These are phyloP conservation scores for Sweltsa coloradensis DNA, from an alignment of 1,140 invertebrate species.

Conservation along the genomic window DNA sequence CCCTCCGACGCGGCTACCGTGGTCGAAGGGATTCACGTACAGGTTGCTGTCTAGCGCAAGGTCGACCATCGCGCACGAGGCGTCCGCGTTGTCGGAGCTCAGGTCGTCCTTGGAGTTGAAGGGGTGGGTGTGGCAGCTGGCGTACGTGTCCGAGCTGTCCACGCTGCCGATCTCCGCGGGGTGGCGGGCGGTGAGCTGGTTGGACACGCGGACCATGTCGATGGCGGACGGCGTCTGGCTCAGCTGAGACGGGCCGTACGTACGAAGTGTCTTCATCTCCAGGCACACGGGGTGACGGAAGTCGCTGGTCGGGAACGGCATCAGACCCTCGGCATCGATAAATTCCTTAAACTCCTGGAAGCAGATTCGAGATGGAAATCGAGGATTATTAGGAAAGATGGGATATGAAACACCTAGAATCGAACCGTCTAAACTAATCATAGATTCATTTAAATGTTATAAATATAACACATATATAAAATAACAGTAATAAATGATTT, in stretches of 20 bases:
- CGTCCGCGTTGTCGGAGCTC: conserved; percentile 9
- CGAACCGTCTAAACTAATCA: too few species aligned
- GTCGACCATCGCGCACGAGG: conserved; percentile 11
- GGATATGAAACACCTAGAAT: too few species aligned
- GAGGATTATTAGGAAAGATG: not conserved
- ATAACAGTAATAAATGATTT: not conserved
- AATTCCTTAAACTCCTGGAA: conserved; percentile 76
- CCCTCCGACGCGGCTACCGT: conserved; percentile 28
- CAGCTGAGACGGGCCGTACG: conserved; percentile 17
- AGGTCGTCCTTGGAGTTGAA: conserved; percentile 50
- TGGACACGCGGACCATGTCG: conserved; percentile 35
- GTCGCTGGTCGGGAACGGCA: conserved; percentile 69
- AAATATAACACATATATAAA: too few species aligned
- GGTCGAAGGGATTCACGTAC: conserved; percentile 81
- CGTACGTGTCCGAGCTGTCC: conserved; percentile 84
- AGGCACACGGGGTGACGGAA: conserved; percentile 64
- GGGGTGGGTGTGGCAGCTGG: conserved; percentile 89
- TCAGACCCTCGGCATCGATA: conserved; percentile 73
- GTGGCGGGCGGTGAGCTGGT: not conserved
- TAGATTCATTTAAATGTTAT: too few species aligned
- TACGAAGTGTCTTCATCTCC: conserved; percentile 55
- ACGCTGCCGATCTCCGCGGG: conserved; percentile 53
- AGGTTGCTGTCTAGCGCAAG: conserved; percentile 56
- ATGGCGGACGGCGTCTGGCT: conserved; percentile 27
- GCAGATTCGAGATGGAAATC: conserved; percentile 22